Conservation (phyloP, 2,888 invertebrate species). For the Tiphia femorata region DNA sequence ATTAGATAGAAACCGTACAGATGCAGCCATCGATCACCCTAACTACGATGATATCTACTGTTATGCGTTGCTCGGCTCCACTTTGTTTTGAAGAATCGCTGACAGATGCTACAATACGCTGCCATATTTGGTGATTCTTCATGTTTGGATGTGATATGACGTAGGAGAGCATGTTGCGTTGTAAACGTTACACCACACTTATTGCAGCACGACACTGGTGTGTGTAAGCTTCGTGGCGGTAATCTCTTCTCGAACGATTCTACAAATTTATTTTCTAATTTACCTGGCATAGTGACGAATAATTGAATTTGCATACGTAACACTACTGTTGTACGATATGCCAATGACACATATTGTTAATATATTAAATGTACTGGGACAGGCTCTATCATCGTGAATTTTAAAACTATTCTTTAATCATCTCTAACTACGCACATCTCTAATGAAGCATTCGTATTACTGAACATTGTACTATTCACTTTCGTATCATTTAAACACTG, state of each 20-base stretch:
- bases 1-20: no score
- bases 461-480: no score
- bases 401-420: no score
- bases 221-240: constrained; percentile 32
- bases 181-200: constrained; percentile 54
- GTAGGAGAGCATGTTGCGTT: constrained; percentile 54
- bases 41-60: constrained; percentile 57
- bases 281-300: constrained; percentile 22
- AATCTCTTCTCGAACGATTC: constrained; percentile 27
- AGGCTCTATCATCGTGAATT: no score
- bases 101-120: constrained; percentile 55
- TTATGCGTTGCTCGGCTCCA: constrained; percentile 62
- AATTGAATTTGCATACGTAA: no score
- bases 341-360: no score
- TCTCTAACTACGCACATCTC: no score
- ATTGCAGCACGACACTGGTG: constrained; percentile 45
- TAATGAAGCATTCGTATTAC: no score
- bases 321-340: no score
- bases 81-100: constrained; percentile 60
- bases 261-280: constrained; percentile 50
- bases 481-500: no score
- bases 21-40: neutral
- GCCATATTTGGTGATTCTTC: constrained; percentile 48
- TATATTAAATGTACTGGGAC: no score
- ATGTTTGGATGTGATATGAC: constrained; percentile 59